These are phyloP conservation scores for Trogon melanurus DNA, from an alignment of 2,113 vertebrate genomes.

Conservation along the genomic window DNA sequence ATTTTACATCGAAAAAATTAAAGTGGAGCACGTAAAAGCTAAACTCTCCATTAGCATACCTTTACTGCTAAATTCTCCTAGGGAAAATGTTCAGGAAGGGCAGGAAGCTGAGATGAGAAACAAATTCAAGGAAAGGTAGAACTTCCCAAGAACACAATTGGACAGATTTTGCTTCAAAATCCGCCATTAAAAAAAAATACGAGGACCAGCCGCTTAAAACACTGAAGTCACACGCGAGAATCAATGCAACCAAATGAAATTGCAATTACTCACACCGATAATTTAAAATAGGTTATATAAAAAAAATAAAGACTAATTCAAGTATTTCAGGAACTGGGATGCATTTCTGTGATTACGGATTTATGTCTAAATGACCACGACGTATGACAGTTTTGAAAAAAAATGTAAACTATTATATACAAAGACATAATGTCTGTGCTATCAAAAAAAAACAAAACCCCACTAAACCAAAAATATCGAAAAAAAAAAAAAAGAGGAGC, in stretches of 20 bases:
- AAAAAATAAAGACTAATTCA: neutral
- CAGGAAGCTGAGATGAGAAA: accelerated
- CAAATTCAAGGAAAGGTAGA: neutral
- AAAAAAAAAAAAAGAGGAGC: too few relatives aligned
- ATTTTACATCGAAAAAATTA: accelerated
- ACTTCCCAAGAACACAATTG: neutral
- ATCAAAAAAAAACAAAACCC: neutral
- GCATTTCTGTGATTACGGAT: accelerated
- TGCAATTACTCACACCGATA: accelerated
- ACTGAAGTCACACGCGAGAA: accelerated
- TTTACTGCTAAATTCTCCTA: neutral
- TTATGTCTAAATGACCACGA: accelerated
- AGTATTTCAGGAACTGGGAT: accelerated
- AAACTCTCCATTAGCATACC: accelerated
- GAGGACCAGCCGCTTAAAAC: neutral
- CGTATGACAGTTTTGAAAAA: accelerated
- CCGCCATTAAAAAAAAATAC: neutral
- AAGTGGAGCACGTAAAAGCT: accelerated
- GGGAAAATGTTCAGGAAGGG: neutral
- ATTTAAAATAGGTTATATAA: neutral
- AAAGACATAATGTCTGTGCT: accelerated
- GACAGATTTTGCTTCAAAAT: neutral
- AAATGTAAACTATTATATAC: accelerated
- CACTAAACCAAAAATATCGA: too few relatives aligned
- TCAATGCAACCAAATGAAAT: neutral